Evolutionary conservation across 2,797 vertebrate genomes (phyloP).

Genomic region (Pipistrellus kuhlii): DNA sequence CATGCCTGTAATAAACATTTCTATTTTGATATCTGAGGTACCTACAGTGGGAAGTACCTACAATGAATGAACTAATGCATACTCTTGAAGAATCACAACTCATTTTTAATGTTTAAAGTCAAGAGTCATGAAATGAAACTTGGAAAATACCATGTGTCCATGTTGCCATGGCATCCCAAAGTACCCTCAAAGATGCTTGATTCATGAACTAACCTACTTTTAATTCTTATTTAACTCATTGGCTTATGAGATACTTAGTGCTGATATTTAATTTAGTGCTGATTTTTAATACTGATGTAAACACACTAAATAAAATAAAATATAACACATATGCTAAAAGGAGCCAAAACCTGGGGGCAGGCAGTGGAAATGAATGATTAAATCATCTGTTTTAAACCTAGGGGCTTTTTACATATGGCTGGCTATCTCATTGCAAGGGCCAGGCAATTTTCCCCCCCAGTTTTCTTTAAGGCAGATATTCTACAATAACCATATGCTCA

Average conservation of each 20-base stretch:
- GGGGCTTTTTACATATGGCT: not conserved
- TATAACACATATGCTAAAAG: not conserved
- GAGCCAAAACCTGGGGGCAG: not conserved
- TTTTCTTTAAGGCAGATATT: not conserved
- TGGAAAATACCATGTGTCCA: not conserved
- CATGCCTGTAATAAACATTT: not conserved
- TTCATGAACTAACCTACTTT: not conserved
- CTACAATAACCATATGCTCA: not conserved
- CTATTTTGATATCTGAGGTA: not conserved
- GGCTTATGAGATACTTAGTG: not conserved
- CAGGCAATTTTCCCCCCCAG: not conserved
- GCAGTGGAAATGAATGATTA: not conserved
- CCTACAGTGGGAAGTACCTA: not conserved
- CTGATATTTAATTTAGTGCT: not conserved
- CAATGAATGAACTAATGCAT: not conserved
- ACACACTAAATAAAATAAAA: not conserved
- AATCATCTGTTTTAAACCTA: not conserved
- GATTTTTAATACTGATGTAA: not conserved
- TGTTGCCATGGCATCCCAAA: not conserved
- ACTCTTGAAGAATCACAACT: not conserved
- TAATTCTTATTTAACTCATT: not conserved
- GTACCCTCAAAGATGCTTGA: not conserved
- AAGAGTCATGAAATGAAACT: not conserved
- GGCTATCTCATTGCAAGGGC: not conserved
- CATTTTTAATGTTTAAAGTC: not conserved